phyloP scores from a whole-genome alignment of 2,888 invertebrate genomes.

The Lordiphosa fenestrarum region DNA sequence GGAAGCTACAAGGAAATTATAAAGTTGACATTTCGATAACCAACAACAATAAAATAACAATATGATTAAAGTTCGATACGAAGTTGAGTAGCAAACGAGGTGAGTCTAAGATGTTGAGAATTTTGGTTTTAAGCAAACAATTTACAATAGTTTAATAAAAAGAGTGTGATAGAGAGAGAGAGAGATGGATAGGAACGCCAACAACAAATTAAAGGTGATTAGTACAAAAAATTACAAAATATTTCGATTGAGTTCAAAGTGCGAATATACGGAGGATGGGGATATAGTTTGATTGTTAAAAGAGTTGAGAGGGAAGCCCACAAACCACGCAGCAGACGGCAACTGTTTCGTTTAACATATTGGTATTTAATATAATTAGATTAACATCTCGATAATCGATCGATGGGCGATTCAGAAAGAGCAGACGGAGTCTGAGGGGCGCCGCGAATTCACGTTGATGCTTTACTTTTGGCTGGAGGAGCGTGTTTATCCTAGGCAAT shows the following conservation, averaged over 20 bases:
- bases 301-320: constrained; percentile 43
- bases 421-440: constrained; percentile 15
- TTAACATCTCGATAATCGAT: constrained; percentile 23
- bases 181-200: constrained; percentile 30
- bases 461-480: not conserved
- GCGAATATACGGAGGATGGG: constrained; percentile 48
- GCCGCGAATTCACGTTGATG: no score
- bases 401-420: constrained; percentile 16
- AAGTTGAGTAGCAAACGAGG: constrained; percentile 23
- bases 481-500: constrained; percentile 38
- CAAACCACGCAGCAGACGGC: constrained; percentile 66
- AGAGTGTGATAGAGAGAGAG: constrained; percentile 1
- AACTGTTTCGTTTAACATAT: constrained; percentile 74
- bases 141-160: constrained; percentile 42
- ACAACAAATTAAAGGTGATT: constrained; percentile 46
- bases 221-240: constrained; percentile 36
- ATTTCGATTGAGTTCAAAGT: constrained; percentile 28
- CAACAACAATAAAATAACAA: constrained; percentile 36
- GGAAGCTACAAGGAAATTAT: constrained; percentile 23
- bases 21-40: constrained; percentile 21
- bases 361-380: constrained; percentile 78
- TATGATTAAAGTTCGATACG: constrained; percentile 10
- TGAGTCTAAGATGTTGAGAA: constrained; percentile 30
- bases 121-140: constrained; percentile 47
- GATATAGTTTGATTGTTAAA: constrained; percentile 12